Percentiles rank a stretch among this genome's conserved stretches.
Evolutionary conservation across 2,113 vertebrate species (phyloP).

Genomic region (Cettia cetti): DNA sequence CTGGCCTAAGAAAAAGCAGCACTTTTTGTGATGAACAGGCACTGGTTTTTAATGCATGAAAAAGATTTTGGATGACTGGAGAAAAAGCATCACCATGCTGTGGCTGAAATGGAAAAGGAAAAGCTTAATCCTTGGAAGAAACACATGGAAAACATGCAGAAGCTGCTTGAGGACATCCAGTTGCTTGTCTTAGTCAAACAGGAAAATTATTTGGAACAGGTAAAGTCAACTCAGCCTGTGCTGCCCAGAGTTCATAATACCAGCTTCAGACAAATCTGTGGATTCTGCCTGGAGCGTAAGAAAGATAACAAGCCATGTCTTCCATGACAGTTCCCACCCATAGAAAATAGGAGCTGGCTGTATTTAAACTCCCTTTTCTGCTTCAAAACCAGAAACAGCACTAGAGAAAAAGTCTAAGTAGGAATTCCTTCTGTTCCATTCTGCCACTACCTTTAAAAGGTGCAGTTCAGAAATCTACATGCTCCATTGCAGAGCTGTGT

Average conservation of each 20-base stretch:
- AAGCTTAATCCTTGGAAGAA: slow-evolving; percentile 87
- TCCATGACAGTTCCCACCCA: neutral
- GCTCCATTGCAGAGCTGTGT: neutral
- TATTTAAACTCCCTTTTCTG: neutral
- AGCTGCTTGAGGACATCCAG: slow-evolving; percentile 87
- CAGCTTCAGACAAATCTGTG: neutral
- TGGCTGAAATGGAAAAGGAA: slow-evolving; percentile 87
- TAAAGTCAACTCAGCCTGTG: slow-evolving; percentile 64
- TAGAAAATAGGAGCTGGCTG: neutral
- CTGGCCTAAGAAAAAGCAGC: neutral
- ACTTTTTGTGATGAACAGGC: neutral
- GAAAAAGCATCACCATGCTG: slow-evolving; percentile 77
- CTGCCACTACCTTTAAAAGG: neutral
- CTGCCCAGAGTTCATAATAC: neutral
- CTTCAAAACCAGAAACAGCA: neutral
- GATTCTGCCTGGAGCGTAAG: neutral
- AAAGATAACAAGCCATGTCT: neutral
- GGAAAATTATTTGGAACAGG: slow-evolving; percentile 76
- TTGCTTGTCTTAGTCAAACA: slow-evolving; percentile 78
- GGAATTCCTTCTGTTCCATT: neutral
- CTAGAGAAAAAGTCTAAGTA: neutral
- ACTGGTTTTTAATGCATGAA: neutral
- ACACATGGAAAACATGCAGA: slow-evolving; percentile 84
- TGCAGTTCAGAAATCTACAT: neutral
- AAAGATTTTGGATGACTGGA: neutral